Percentiles rank a stretch among this genome's conserved stretches.
phyloP scores from a whole-genome alignment of 1,140 invertebrate genomes.

The Aphelinus certus region DNA sequence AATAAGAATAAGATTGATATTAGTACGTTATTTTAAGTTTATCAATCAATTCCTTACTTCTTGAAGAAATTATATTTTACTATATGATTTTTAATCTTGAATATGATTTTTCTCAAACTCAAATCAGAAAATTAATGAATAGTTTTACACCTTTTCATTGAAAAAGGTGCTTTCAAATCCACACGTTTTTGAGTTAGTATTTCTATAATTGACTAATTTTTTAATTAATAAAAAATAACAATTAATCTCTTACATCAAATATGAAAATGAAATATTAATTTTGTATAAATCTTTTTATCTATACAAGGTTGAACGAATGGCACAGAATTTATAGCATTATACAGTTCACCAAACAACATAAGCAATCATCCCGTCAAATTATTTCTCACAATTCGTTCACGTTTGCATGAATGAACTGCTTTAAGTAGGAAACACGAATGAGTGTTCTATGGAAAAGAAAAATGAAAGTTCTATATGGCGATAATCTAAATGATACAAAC shows the following conservation, averaged over 20 bases:
- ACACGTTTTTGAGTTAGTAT: background rate
- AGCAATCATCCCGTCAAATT: no score
- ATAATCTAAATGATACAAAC: no score
- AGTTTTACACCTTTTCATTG: background rate
- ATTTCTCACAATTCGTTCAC: no score
- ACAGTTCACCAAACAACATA: background rate
- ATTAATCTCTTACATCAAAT: constrained; percentile 3
- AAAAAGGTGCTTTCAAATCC: no score
- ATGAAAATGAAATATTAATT: no score
- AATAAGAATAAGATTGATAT: no score
- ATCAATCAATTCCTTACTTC: background rate
- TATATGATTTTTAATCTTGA: background rate
- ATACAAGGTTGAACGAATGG: constrained; percentile 15
- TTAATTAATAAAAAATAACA: constrained; percentile 29
- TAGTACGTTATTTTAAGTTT: no score
- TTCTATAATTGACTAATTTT: constrained; percentile 31
- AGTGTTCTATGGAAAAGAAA: background rate
- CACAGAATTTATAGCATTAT: constrained; percentile 23
- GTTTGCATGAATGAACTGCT: background rate
- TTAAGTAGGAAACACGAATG: background rate
- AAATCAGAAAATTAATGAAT: background rate
- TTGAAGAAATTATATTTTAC: background rate
- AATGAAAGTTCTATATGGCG: no score
- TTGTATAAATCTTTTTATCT: no score
- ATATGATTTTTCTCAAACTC: no score